Conservation (phyloP, 2,797 vertebrate species). For the Pitangus sulphuratus region DNA sequence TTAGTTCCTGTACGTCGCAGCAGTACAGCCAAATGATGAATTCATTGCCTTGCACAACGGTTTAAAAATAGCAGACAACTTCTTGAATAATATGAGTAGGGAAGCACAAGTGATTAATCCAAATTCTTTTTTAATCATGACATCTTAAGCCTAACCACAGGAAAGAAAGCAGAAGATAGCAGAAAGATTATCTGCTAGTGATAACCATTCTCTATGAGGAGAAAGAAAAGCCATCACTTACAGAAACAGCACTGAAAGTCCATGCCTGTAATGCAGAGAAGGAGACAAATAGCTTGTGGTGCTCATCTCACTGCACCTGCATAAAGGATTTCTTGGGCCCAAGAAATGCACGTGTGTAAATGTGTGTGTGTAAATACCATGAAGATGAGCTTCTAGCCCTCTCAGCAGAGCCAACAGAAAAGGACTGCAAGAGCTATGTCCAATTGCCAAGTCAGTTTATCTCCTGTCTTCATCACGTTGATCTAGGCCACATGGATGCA, state of each 20-base stretch:
- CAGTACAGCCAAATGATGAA: not conserved
- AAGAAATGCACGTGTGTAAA: not conserved
- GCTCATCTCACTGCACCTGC: accelerated
- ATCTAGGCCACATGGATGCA: not conserved
- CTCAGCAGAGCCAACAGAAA: not conserved
- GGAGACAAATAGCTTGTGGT: not conserved
- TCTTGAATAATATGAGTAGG: not conserved
- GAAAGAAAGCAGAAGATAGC: not conserved
- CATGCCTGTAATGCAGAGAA: not conserved
- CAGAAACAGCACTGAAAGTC: not conserved
- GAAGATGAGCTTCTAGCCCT: not conserved
- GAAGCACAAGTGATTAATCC: not conserved
- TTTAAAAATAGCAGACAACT: not conserved
- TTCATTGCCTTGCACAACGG: not conserved
- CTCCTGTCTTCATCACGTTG: not conserved
- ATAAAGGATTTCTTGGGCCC: not conserved
- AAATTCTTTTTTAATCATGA: not conserved
- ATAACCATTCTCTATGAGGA: not conserved
- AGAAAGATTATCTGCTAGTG: not conserved
- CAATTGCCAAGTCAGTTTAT: not conserved
- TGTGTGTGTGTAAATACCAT: not conserved
- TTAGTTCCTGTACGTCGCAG: not conserved
- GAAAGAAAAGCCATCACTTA: not conserved
- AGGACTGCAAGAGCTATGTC: not conserved
- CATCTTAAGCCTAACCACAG: not conserved